A percentile compares a stretch with the other conserved stretches of the same genome.
Conservation (phyloP, 2,797 vertebrate species). For the Parambassis ranga region DNA sequence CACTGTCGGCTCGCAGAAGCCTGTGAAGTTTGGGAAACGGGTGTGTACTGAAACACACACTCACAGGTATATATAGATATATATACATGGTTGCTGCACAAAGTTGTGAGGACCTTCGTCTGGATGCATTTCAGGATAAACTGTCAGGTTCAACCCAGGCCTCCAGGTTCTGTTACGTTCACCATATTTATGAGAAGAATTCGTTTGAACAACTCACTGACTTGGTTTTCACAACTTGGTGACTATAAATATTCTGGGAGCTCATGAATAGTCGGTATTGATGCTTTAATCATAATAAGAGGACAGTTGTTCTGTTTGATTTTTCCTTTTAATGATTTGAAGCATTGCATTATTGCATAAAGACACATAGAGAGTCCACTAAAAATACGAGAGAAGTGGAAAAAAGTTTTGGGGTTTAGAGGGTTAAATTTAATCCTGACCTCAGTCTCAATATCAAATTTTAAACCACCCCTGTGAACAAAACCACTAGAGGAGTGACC, state of each 20-base stretch:
- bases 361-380: no score
- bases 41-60: constrained; percentile 21
- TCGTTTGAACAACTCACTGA: neutral
- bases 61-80: neutral
- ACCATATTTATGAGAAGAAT: constrained; percentile 11
- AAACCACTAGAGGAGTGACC: neutral
- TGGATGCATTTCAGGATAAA: constrained; percentile 4
- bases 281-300: neutral
- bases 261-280: neutral
- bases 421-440: neutral
- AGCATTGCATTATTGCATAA: no score
- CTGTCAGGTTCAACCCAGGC: neutral
- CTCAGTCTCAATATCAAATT: neutral
- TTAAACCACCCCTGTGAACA: neutral
- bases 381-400: neutral
- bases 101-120: constrained; percentile 1
- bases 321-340: no score
- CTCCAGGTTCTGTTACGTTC: neutral
- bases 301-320: neutral
- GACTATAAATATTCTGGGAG: neutral
- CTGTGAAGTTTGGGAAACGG: constrained; percentile 36
- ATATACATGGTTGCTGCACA: neutral
- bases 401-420: neutral
- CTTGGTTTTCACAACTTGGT: neutral
- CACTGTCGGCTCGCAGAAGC: constrained; percentile 23